Conservation (phyloP, 2,888 invertebrate genomes). For the Anoplius nigerrimus region DNA sequence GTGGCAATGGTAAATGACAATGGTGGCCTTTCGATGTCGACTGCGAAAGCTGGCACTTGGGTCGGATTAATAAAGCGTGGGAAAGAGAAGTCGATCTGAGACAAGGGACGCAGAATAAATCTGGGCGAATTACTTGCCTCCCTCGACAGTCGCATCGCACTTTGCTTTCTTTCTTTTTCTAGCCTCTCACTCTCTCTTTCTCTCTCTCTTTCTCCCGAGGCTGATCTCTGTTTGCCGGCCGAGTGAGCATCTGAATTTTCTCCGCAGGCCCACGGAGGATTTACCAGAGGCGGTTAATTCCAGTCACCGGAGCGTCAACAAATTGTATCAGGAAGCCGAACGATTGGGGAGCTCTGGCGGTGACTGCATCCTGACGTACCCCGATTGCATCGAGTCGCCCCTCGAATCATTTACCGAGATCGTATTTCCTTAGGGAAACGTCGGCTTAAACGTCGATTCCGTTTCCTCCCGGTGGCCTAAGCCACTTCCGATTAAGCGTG, state of each 20-base stretch:
- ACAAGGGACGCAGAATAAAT: too few species aligned
- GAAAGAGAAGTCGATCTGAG: too few species aligned
- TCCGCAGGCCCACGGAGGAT: constrained; percentile 70
- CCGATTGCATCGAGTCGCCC: constrained; percentile 68
- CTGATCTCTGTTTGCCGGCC: not conserved
- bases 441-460: constrained; percentile 15
- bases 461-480: not conserved
- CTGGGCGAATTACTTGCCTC: too few species aligned
- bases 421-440: constrained; percentile 54
- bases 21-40: too few species aligned
- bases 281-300: constrained; percentile 62
- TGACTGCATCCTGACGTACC: constrained; percentile 67
- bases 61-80: too few species aligned
- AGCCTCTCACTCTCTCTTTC: not conserved
- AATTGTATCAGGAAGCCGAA: constrained; percentile 71
- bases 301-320: constrained; percentile 60
- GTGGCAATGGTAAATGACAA: too few species aligned
- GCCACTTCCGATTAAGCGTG: not conserved
- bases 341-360: constrained; percentile 66
- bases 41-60: too few species aligned
- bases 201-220: constrained; percentile 5
- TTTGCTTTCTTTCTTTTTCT: too few species aligned
- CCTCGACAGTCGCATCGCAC: too few species aligned
- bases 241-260: constrained; percentile 8
- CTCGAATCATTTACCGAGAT: constrained; percentile 70